These are phyloP conservation scores for Numida meleagris DNA, from an alignment of 2,113 vertebrate species.

Conservation along the genomic window DNA sequence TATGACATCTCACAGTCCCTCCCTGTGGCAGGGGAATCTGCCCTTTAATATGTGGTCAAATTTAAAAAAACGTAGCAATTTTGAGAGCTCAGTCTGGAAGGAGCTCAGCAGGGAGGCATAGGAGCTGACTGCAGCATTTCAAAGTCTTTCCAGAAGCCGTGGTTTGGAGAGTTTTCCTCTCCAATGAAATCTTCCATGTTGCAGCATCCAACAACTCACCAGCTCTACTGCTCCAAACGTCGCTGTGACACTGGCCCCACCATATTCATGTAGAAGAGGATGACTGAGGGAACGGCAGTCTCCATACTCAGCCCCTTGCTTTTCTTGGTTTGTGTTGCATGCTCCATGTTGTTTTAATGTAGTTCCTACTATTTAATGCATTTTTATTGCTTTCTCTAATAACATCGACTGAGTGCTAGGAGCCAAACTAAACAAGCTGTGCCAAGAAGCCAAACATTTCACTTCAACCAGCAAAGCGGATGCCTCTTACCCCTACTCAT, in stretches of 20 bases:
- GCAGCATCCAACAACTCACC: background rate
- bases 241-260: background rate
- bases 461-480: slow-evolving; percentile 15
- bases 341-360: slow-evolving; percentile 36
- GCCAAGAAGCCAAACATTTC: slow-evolving; percentile 54
- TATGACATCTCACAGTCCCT: background rate
- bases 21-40: background rate
- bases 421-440: slow-evolving; percentile 63
- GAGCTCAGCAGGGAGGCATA: background rate
- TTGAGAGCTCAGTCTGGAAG: background rate
- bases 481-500: background rate
- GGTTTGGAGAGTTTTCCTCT: no score
- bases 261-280: background rate
- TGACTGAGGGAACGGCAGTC: background rate
- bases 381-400: slow-evolving; percentile 68
- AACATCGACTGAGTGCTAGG: background rate
- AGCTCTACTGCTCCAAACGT: background rate
- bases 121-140: background rate
- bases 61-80: background rate
- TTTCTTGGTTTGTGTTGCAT: slow-evolving; percentile 10
- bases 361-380: slow-evolving; percentile 11
- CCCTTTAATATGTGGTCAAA: background rate
- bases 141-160: background rate
- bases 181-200: background rate
- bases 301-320: background rate